Base-by-base conservation (phyloP, 2,113 vertebrate genomes). In the Elephantulus edwardii region DNA sequence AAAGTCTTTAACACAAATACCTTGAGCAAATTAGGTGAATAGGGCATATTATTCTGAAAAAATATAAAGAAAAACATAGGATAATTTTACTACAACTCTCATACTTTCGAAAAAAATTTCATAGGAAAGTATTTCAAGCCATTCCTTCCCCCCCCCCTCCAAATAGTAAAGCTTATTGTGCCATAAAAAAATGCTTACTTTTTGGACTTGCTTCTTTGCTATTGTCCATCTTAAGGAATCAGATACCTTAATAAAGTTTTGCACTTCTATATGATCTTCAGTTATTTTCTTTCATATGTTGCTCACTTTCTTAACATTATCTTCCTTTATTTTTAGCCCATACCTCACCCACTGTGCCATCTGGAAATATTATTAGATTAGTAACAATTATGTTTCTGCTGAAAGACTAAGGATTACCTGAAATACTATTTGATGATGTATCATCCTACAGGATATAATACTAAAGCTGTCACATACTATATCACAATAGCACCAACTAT, bases 321-420 rank as follows among this genome's bases (percentile, higher is more conserved):
- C 40, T 86, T 68, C 52, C 50, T 84, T 46, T 66, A 91, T 92
- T 86, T 82, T 93, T 78, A 93, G 77, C 40, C 38, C 56, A n/a
- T 42, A 60, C 62, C 54, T 94, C 42, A 91, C 82, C 60, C 58
- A 66, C 44, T 26, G 24, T 86, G 68, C 93, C 95, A 96, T 95
- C 95, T 96, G 96, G 96, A 96, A 96, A 95, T 94, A 83, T 92
- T 92, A 95, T 96, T 95, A 94, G 91, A 82, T 86, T 91, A 92
- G 88, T 86, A 93, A 81, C 81, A 96, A 95, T 95, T 93, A 95
- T 16, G 0, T 89, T 95, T 95, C 72, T 93, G 90, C 85, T 93
- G 95, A 96, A 95, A 96, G 91, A 88, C 83, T 86, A 38, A 19
- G 74, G 83, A 94, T 95, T 94, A 95, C 86, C 94, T 78, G 66